phyloP scores from a whole-genome alignment of 2,888 invertebrate genomes.

The Microctonus hyperodae region DNA sequence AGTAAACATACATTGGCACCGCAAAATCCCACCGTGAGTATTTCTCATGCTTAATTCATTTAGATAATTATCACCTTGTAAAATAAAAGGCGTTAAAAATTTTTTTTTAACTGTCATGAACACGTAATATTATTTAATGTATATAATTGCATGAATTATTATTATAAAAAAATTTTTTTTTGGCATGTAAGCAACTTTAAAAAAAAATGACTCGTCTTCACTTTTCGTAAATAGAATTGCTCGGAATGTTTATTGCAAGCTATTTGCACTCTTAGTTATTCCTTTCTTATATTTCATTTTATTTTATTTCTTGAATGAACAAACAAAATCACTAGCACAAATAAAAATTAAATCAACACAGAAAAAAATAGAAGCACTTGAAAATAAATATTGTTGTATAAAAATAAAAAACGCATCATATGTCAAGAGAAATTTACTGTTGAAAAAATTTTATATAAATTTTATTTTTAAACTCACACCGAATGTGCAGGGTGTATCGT shows the following conservation, averaged over 20 bases:
- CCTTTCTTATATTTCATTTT: neutral
- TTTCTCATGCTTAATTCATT: slow-evolving; percentile 1
- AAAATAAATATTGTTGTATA: neutral
- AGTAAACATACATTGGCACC: slow-evolving; percentile 89
- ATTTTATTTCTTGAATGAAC: neutral
- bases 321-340: neutral
- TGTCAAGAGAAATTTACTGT: slow-evolving; percentile 21
- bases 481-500: neutral
- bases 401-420: neutral
- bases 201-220: neutral
- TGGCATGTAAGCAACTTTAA: neutral
- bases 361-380: neutral
- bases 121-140: neutral
- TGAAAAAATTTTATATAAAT: neutral
- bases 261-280: too few species aligned
- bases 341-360: neutral
- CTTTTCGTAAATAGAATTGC: neutral
- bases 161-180: too few species aligned
- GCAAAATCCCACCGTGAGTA: slow-evolving; percentile 70
- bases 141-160: neutral
- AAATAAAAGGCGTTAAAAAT: too few species aligned
- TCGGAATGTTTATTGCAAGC: neutral
- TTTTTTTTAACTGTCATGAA: neutral
- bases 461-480: neutral
- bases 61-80: slow-evolving; percentile 1